Evolutionary conservation across 1,140 invertebrate genomes (phyloP).

Genomic region (Neodiprion lecontei): DNA sequence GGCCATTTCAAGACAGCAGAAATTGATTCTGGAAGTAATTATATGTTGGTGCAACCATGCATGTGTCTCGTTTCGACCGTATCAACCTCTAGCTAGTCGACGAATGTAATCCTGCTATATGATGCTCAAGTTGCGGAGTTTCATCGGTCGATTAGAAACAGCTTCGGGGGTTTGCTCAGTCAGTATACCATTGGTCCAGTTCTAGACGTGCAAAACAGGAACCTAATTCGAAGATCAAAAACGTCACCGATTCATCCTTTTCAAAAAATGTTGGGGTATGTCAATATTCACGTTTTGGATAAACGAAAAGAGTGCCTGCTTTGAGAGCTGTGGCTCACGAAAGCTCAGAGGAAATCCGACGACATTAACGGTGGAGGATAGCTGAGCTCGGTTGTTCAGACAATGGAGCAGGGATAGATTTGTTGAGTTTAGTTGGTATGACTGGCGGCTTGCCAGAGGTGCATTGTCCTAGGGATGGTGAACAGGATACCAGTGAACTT

Average conservation of each 20-base stretch:
- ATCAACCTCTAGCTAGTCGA: background rate
- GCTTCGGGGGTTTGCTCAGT: background rate
- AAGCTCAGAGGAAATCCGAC: background rate
- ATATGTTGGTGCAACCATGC: background rate
- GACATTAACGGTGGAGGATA: background rate
- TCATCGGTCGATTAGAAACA: slow-evolving; percentile 1
- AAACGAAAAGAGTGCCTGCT: no score
- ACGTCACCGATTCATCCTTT: background rate
- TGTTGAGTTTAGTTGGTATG: slow-evolving; percentile 39
- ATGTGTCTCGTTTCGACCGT: background rate
- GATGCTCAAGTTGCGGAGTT: background rate
- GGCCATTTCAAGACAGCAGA: background rate
- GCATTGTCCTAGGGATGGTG: slow-evolving; percentile 41
- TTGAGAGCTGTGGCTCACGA: no score
- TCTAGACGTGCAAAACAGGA: no score
- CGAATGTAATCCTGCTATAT: background rate
- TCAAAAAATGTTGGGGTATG: slow-evolving; percentile 18
- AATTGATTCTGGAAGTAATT: background rate
- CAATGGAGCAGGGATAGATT: slow-evolving; percentile 36
- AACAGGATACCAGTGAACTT: slow-evolving; percentile 34
- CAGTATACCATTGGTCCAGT: background rate
- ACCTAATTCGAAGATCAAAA: no score
- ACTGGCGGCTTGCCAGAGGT: slow-evolving; percentile 39
- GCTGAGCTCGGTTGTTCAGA: slow-evolving; percentile 22
- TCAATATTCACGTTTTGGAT: no score